Evolutionary conservation across 2,797 vertebrate species (phyloP), one percentile per base, ranked within the genome.

Genomic region (Sebastes diaconus): DNA sequence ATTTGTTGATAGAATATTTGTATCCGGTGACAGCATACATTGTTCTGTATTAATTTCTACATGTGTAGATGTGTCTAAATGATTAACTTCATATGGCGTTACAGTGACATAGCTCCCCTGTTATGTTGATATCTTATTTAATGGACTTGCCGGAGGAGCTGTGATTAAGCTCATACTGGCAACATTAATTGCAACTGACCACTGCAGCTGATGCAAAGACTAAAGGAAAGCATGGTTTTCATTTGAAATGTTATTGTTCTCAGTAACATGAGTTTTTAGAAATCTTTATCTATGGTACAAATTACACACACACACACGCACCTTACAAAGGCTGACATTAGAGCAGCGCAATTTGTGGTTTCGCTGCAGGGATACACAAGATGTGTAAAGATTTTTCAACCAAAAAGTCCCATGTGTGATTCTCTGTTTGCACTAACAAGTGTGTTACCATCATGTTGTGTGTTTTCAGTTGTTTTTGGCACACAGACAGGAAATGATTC

Each of bases 41-140:
- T 81, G 69, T 34, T 80, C 24, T 22, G 5, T 59, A 54, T 24
- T 25, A 30, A 42, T 64, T 65, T 78, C n/a, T 71, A 22, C 55
- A 75, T 76, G 18, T 67, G 34, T 66, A 46, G 1, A 39, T 42
- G 8, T 60, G 12, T 61, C 20, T 29, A 3, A 27, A 22, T 60
- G 77, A 70, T 68, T 55, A 58, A 6, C 52, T 42, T 59, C 36
- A 77, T 16, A 61, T 4, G 22, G 36, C 24, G 24, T 25, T 27
- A 20, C 46, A 36, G 55, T 55, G 22, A 68, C 32, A 61, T 12
- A 39, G 3, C 11, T 39, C 30, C 42, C 16, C 39, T 76, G 14
- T 79, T 65, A 30, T 57, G 50, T 9, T 54, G 61, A 68, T 32
- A n/a, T 16, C 36, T 76, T n/a, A 70, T 54, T 22, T 73, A 36